Evolutionary conservation across 2,797 vertebrate genomes (phyloP), one percentile per base, ranked within the genome.

Genomic region (Peromyscus melanophrys): DNA sequence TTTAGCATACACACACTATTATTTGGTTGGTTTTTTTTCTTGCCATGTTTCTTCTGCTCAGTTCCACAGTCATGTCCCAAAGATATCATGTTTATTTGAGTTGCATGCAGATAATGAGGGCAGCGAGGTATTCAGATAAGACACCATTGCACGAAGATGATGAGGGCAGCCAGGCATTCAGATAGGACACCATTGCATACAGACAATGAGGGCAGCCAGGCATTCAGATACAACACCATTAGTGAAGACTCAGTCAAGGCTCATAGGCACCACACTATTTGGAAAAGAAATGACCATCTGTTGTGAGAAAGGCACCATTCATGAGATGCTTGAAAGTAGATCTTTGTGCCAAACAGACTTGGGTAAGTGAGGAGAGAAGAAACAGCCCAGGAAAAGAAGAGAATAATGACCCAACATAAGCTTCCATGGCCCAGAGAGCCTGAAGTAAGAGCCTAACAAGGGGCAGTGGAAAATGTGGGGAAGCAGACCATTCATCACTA

Each of bases 341-440:
- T 37, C 34, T 43, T 89, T 34, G 55, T 49, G 14, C 43, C 83
- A 93, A 37, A 12, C n/a, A 95, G 94, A 97, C 95, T 75, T 97
- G 93, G 71, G 71, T 96, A 92, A 77, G 59, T 86, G 96, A 76
- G 95, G 43, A 59, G 29, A 67, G 86, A 77, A 71, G 49, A 92
- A 94, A 92, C 1, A 69, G n/a, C 59, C 4, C 52, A 59, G 63
- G 37, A 85, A 92, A 77, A 40, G 17, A 80, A n/a, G 94, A 94
- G 85, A 92, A 65, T 61, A 94, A 91, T 37, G 16, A 55, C 40
- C 23, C 25, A 89, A 29, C 3, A 13, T 5, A 40, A 93, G 59
- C 52, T 76, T 94, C 63, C 14, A 69, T 14, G 37, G 57, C 57
- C 31, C 23, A 27, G 55, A 67, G 46, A 73, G n/a, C 73, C 40